Evolutionary conservation across 2,888 invertebrate species (phyloP).

Genomic region (Molorchus minor): DNA sequence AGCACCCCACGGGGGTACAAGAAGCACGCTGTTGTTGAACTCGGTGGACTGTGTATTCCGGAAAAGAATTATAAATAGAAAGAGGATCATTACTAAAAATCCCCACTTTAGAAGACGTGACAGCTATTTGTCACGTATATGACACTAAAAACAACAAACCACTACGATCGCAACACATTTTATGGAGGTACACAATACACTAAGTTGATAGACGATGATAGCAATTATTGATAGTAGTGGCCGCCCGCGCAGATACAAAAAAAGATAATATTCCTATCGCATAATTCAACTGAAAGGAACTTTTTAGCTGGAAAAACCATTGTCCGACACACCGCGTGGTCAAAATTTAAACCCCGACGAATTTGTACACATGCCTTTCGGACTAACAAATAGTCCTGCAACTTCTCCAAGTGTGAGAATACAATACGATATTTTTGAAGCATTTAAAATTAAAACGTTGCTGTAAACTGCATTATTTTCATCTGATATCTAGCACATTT

Average conservation of each 20-base stretch:
- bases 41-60: conserved; percentile 30
- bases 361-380: no score
- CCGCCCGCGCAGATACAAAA: conserved; percentile 53
- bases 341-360: no score
- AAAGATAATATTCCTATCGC: conserved; percentile 46
- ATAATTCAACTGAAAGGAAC: conserved; percentile 40
- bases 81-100: conserved; percentile 41
- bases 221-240: conserved; percentile 56
- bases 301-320: no score
- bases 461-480: no score
- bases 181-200: conserved; percentile 50
- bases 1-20: conserved; percentile 41
- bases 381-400: no score
- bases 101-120: conserved; percentile 19
- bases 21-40: conserved; percentile 45
- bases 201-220: conserved; percentile 53
- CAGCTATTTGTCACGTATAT: conserved; percentile 34
- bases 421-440: no score
- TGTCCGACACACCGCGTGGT: no score
- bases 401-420: no score
- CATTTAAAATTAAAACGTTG: no score
- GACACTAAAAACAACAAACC: conserved; percentile 36
- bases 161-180: conserved; percentile 49
- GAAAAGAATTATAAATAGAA: conserved; percentile 37
- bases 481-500: no score